Base-by-base conservation (phyloP, 2,888 invertebrate genomes). In the Tholera decimalis region DNA sequence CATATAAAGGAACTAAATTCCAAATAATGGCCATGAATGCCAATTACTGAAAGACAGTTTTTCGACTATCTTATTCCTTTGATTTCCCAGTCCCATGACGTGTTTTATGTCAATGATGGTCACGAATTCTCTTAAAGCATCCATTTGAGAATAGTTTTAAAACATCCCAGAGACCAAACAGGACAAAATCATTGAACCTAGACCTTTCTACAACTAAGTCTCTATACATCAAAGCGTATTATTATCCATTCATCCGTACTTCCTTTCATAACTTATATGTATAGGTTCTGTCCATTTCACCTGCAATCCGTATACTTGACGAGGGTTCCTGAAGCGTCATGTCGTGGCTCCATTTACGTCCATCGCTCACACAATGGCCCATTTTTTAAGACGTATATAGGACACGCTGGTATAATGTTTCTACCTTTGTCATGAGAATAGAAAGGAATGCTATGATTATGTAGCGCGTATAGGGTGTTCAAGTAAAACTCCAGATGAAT, bases 241-340 rank as follows among this genome's bases (percentile, higher is more conserved):
- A 33, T 39, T 30, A 56, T 26, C 47, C n/a, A 68, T 75, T 54
- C 43, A 67, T 47, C 18, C 41, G 35, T 47, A 30, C 20, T 51
- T 37, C 56, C 7, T 46, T 51, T 44, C 33, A 50, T 28, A 18
- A 18, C 6, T 26, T 28, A 47, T 26, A 37, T 54, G 20, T 64
- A 51, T 1, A 46, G n/a, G 22, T 35, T 37, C 20, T 49, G 49
- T 47, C 35, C 22, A 51, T 59, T 61, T 43, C 39, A 20, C 22
- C 26, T 51, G n/a, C 39, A 56, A 70, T 55, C 33, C 15, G 18
- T 53, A 22, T 18, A 18, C 15, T 20, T 65, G 74, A 74, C 58
- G 41, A 74, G 73, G 78, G 74, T 74, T 13, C 15, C 8, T 54
- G 6, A 46, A n/a, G 28, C 22, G 64, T 61, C 78, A 57, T 26